Percentiles rank a stretch among this genome's conserved stretches.
Evolutionary conservation across 1,140 invertebrate genomes (phyloP).

Genomic region (Drosophila insularis): DNA sequence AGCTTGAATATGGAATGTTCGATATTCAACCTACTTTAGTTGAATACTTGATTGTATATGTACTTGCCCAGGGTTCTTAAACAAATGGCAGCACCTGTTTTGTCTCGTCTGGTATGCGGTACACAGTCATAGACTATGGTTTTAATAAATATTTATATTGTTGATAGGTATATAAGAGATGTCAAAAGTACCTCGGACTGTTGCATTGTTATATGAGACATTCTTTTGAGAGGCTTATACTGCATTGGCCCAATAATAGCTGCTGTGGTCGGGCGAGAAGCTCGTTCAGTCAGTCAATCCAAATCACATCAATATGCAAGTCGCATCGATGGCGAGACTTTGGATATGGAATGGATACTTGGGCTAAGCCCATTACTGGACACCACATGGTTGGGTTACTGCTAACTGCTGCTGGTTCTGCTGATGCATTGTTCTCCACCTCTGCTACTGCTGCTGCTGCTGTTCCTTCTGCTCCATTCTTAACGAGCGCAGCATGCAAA

Average conservation of each 20-base stretch:
- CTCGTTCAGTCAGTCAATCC: not conserved
- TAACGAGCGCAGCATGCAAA: slow-evolving; percentile 74
- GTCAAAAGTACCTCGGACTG: not conserved
- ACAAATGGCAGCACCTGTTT: slow-evolving; percentile 5
- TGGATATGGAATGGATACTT: slow-evolving; percentile 38
- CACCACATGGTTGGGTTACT: slow-evolving; percentile 61
- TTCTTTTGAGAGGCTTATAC: slow-evolving; percentile 5
- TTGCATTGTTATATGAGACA: slow-evolving; percentile 19
- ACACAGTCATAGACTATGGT: slow-evolving; percentile 10
- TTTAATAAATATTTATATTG: slow-evolving; percentile 15
- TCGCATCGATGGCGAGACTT: slow-evolving; percentile 45
- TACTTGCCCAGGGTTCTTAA: slow-evolving; percentile 4
- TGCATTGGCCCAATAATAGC: slow-evolving; percentile 22
- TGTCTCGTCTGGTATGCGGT: slow-evolving; percentile 5
- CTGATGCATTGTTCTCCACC: slow-evolving; percentile 65
- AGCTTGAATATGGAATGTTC: not conserved
- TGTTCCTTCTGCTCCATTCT: slow-evolving; percentile 43
- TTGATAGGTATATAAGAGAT: not conserved
- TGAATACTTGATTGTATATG: not conserved
- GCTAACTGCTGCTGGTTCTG: slow-evolving; percentile 30
- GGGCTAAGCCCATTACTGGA: slow-evolving; percentile 76
- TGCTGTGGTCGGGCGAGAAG: not conserved
- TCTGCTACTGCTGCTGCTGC: not conserved
- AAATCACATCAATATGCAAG: slow-evolving; percentile 65
- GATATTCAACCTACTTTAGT: slow-evolving; percentile 2